phyloP scores from a whole-genome alignment of 2,888 invertebrate species.

The Yponomeuta malinellus region DNA sequence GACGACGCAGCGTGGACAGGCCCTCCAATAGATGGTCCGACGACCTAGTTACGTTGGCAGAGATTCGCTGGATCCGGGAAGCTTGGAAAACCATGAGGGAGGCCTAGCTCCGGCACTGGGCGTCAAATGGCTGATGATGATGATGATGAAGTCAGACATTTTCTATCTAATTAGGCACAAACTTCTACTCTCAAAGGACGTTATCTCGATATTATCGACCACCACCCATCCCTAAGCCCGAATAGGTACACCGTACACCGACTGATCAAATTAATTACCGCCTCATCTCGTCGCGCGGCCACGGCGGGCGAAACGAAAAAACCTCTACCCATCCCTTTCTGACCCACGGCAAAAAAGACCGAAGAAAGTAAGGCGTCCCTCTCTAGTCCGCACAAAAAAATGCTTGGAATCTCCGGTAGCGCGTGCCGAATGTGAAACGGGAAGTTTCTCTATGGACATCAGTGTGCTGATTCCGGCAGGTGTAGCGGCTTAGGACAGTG shows the following conservation, averaged over 20 bases:
- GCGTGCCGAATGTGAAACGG: slow-evolving; percentile 66
- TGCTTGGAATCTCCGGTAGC: slow-evolving; percentile 55
- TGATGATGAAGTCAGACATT: too few relatives aligned
- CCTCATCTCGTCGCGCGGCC: slow-evolving; percentile 50
- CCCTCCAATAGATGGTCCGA: too few relatives aligned
- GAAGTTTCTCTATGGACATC: slow-evolving; percentile 50
- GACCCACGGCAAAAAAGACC: slow-evolving; percentile 18
- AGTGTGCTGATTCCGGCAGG: slow-evolving; percentile 23
- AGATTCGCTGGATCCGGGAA: too few relatives aligned
- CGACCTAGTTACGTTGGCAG: too few relatives aligned
- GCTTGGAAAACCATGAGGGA: too few relatives aligned
- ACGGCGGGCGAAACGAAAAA: slow-evolving; percentile 44
- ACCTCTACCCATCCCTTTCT: slow-evolving; percentile 31
- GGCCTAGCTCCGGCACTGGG: too few relatives aligned
- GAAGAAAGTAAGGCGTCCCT: slow-evolving; percentile 24
- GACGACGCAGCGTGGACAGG: too few relatives aligned
- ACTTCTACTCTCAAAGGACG: too few relatives aligned
- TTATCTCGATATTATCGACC: slow-evolving; percentile 28
- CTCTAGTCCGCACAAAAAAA: slow-evolving; percentile 38
- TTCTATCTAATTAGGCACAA: too few relatives aligned
- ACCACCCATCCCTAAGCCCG: slow-evolving; percentile 34
- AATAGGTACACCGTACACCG: slow-evolving; percentile 48
- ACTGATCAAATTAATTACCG: slow-evolving; percentile 73
- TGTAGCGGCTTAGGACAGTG: neutral
- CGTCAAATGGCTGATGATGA: too few relatives aligned